These are phyloP conservation scores for Todiramphus saurophagus DNA, from an alignment of 2,113 vertebrate genomes.

Conservation along the genomic window DNA sequence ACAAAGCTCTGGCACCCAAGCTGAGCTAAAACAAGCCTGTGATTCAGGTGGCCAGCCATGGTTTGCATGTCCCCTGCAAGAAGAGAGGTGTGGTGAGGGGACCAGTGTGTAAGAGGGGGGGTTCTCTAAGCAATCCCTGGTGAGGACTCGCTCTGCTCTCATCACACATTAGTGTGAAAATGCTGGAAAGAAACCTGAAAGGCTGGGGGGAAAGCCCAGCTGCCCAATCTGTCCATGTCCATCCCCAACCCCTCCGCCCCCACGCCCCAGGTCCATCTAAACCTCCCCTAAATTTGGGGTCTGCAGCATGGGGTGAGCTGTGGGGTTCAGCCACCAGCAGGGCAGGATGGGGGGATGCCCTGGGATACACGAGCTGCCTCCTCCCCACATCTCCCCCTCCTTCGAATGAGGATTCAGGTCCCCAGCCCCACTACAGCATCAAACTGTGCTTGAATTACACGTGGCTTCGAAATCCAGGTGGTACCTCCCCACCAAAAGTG, in stretches of 20 bases:
- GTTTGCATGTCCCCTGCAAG: background rate
- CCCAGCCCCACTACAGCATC: background rate
- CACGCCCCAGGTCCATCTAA: background rate
- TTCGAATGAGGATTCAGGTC: background rate
- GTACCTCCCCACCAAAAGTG: background rate
- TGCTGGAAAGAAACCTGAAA: background rate
- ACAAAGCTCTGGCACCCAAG: background rate
- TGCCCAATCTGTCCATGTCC: background rate
- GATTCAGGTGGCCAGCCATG: background rate
- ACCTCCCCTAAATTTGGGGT: background rate
- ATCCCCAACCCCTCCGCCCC: too few species aligned
- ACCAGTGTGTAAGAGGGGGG: background rate
- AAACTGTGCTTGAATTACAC: background rate
- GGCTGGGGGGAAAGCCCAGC: background rate
- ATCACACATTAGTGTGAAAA: fast-evolving
- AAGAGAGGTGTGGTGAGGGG: background rate
- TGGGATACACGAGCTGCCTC: too few species aligned
- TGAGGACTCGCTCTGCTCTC: fast-evolving
- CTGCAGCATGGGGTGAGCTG: background rate
- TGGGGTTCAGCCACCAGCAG: background rate
- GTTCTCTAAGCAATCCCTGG: background rate
- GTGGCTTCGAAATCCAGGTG: fast-evolving
- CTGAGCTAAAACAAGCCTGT: background rate
- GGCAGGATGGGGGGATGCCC: background rate
- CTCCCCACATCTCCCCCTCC: background rate